These are phyloP conservation scores for Drosophila anomelani DNA, from an alignment of 2,888 invertebrate genomes.

Conservation along the genomic window DNA sequence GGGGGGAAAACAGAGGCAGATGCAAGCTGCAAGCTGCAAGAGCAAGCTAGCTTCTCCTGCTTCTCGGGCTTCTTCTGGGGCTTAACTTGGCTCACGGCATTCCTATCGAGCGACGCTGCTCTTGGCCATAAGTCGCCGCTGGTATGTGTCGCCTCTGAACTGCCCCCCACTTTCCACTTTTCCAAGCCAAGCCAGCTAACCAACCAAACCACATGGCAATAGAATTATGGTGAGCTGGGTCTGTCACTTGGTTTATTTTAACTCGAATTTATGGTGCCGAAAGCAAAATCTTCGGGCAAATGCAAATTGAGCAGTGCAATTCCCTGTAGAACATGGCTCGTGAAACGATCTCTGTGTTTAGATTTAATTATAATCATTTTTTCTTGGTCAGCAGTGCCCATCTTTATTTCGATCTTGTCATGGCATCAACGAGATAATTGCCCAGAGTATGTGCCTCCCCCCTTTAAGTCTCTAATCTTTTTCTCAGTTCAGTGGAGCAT, in stretches of 20 bases:
- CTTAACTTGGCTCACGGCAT: constrained; percentile 61
- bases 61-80: constrained; percentile 61
- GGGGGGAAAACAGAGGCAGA: constrained; percentile 41
- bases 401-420: constrained; percentile 33
- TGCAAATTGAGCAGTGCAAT: constrained; percentile 21
- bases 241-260: constrained; percentile 66
- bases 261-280: constrained; percentile 64
- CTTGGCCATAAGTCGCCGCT: constrained; percentile 47
- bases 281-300: constrained; percentile 6
- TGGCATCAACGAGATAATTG: constrained; percentile 40
- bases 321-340: constrained; percentile 17
- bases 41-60: constrained; percentile 26
- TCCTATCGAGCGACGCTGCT: constrained; percentile 24
- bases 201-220: constrained; percentile 49
- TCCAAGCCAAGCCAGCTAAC: background rate
- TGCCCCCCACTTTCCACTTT: constrained; percentile 14
- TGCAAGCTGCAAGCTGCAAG: constrained; percentile 43
- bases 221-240: constrained; percentile 66
- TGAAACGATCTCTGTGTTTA: background rate
- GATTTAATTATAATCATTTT: background rate
- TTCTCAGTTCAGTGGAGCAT: constrained; percentile 61
- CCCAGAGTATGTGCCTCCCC: constrained; percentile 13
- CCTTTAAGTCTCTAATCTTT: constrained; percentile 5
- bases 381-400: background rate
- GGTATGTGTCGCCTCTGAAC: constrained; percentile 41